These are phyloP conservation scores for Cassiopea xamachana DNA, from an alignment of 30 jellyfish, hydroid and myxozoan species.

Conservation along the genomic window DNA sequence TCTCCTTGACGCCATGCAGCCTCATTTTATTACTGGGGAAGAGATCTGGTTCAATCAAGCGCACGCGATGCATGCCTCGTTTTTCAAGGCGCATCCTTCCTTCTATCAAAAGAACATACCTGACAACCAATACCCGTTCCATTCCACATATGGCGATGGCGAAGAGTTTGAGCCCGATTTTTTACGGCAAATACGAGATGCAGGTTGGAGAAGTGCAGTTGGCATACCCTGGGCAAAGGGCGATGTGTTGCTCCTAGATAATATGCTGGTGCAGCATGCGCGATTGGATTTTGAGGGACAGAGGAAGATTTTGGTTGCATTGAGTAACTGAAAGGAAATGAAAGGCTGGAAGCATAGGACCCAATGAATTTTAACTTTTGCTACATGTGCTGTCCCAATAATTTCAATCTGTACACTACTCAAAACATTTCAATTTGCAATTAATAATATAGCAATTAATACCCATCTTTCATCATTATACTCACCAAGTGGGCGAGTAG, in stretches of 20 bases:
- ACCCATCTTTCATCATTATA: too few species aligned
- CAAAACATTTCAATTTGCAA: too few species aligned
- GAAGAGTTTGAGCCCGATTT: slow-evolving; percentile 87
- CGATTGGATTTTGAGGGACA: slow-evolving; percentile 77
- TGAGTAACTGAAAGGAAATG: slow-evolving; percentile 27
- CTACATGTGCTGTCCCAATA: background rate
- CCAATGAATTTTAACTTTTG: background rate
- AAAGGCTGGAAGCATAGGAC: too few species aligned
- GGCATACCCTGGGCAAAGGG: slow-evolving; percentile 88
- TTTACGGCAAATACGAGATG: slow-evolving; percentile 78
- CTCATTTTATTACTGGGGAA: slow-evolving; percentile 81
- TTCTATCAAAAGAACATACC: slow-evolving; percentile 46
- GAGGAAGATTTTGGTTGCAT: slow-evolving; percentile 69
- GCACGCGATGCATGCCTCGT: slow-evolving; percentile 79
- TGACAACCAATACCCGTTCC: slow-evolving; percentile 72
- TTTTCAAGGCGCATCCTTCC: slow-evolving; percentile 77
- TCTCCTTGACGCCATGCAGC: slow-evolving; percentile 38
- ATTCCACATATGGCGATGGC: slow-evolving; percentile 90
- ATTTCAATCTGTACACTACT: too few species aligned
- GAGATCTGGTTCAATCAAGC: slow-evolving; percentile 89
- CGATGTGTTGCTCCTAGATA: slow-evolving; percentile 75
- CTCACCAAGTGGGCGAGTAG: too few species aligned
- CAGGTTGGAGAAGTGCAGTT: slow-evolving; percentile 80
- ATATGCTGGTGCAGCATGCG: slow-evolving; percentile 86
- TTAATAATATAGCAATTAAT: too few species aligned